A percentile compares a stretch with the other conserved stretches of the same genome.
Conservation (phyloP, 2,888 invertebrate species). For the Atrina japonica region DNA sequence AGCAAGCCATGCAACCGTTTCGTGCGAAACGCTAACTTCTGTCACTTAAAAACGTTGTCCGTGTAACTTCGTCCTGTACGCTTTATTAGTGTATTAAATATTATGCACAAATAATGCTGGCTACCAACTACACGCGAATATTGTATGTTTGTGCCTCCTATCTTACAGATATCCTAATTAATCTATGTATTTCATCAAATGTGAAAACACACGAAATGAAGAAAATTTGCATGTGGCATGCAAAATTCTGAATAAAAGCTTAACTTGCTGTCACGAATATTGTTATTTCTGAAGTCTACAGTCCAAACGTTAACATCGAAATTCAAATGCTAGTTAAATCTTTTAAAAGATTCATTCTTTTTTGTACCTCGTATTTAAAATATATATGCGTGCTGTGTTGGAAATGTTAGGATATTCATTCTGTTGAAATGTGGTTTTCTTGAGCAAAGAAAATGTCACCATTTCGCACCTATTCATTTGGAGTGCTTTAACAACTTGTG, state of each 20-base stretch:
- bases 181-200: slow-evolving; percentile 51
- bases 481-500: no score
- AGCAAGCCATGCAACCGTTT: slow-evolving; percentile 34
- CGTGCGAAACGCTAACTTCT: slow-evolving; percentile 37
- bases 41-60: slow-evolving; percentile 25
- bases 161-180: slow-evolving; percentile 49
- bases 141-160: slow-evolving; percentile 40
- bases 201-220: slow-evolving; percentile 49
- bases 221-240: slow-evolving; percentile 67
- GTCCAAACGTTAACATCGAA: no score
- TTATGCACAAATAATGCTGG: slow-evolving; percentile 41
- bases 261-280: slow-evolving; percentile 35
- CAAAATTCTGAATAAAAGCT: slow-evolving; percentile 61
- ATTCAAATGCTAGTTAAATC: no score
- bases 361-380: no score
- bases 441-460: no score
- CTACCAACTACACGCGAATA: slow-evolving; percentile 40
- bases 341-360: no score
- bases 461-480: no score
- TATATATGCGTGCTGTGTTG: no score
- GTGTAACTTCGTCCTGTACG: not conserved
- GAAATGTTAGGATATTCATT: no score
- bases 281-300: slow-evolving; percentile 13
- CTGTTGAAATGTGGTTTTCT: no score
- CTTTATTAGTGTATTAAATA: slow-evolving; percentile 42